Evolutionary conservation across 1,140 invertebrate species (phyloP), one percentile per base, ranked within the genome.

Genomic region (Hetaerina americana): DNA sequence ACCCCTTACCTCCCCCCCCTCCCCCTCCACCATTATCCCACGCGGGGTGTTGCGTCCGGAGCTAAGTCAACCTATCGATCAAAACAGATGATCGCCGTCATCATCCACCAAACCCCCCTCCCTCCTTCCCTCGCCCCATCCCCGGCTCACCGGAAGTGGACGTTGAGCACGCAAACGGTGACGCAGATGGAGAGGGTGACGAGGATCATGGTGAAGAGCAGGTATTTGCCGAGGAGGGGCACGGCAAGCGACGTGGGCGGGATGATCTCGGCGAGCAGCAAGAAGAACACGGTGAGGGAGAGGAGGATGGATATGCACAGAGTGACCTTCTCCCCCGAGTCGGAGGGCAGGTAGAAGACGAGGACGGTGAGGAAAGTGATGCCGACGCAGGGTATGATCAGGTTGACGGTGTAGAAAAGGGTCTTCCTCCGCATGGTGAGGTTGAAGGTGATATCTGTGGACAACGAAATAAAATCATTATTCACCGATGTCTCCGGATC

Each of bases 221-320:
- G 85, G 82, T 96, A 96, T 85, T 97, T 97, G 74, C 96, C 96
- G 71, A 99, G 89, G 70, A 99, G 83, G n/a, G 97, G 96, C 75
- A 99, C 94, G 22, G 96, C 95, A 74, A 98, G 85, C 22, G 95
- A 98, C 24, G 97, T 99, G 18, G 96, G 96, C 49, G 97, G 97
- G 80, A 98, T 98, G 78, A 99, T 96, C 86, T 97, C 95, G 71
- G 95, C 95, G 77, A 99, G 83, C 74, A 99, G 86, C 78, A 99
- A 87, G 86, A 99, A 98, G 86, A 99, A 99, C 82, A 99, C 96
- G 79, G 96, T 98, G 78, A 99, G 84, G 69, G 97, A 98, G 75
- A 99, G 90, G 74, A 99, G 88, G 83, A 99, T 98, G 77, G 95
- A 98, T 81, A 98, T 97, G 85, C 95, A 97, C 77, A 99, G 87